Conservation (phyloP, 1,140 invertebrate genomes). For the Cydia strobilella region DNA sequence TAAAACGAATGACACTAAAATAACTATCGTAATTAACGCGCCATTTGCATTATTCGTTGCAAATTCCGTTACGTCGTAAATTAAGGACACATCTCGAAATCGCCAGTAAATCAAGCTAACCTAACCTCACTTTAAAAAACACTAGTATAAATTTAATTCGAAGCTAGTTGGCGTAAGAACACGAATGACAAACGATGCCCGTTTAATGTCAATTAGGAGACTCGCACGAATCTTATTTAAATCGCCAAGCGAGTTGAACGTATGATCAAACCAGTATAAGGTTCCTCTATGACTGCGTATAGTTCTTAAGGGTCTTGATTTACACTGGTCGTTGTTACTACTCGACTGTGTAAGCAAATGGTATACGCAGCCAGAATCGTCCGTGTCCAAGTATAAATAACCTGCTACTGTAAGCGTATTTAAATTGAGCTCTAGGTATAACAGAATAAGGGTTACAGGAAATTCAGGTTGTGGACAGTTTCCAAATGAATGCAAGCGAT, state of each 20-base stretch:
- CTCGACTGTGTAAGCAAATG: neutral
- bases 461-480: conserved; percentile 16
- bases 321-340: neutral
- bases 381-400: conserved; percentile 29
- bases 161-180: conserved; percentile 50
- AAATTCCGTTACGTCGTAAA: neutral
- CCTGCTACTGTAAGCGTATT: conserved; percentile 7
- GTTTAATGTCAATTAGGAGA: conserved; percentile 68
- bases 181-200: conserved; percentile 59
- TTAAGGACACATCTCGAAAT: neutral
- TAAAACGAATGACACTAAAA: neutral
- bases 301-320: neutral
- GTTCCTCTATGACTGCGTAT: neutral
- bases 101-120: conserved; percentile 24
- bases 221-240: conserved; percentile 43
- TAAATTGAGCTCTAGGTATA: neutral
- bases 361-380: neutral
- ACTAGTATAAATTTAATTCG: conserved; percentile 31
- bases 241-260: conserved; percentile 17
- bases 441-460: neutral
- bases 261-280: neutral
- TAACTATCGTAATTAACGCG: neutral
- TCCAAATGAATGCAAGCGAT: conserved; percentile 19
- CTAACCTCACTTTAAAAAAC: conserved; percentile 21
- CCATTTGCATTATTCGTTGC: neutral